Percentiles rank a stretch among this genome's conserved stretches.
These are phyloP conservation scores for Verasper variegatus DNA, from an alignment of 2,113 vertebrate species.

Conservation along the genomic window DNA sequence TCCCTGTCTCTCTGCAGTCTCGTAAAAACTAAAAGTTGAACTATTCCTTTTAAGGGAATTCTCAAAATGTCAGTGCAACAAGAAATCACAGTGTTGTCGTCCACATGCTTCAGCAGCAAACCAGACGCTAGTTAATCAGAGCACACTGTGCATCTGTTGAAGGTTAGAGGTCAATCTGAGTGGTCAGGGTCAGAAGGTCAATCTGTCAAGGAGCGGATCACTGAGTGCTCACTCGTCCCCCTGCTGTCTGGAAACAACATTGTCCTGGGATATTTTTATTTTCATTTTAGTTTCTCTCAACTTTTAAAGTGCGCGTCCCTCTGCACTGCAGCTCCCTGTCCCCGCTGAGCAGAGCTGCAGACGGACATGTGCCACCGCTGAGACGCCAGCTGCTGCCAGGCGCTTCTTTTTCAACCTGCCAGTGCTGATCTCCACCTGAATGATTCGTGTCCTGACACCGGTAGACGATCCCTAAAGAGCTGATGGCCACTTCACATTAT, in stretches of 20 bases:
- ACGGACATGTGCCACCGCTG: slow-evolving; percentile 23
- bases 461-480: neutral
- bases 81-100: too few relatives aligned
- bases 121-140: slow-evolving; percentile 1
- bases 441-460: neutral
- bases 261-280: neutral
- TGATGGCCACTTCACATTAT: neutral
- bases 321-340: neutral
- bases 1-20: too few relatives aligned
- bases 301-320: neutral
- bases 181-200: slow-evolving; percentile 16
- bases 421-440: neutral
- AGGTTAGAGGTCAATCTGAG: slow-evolving; percentile 42
- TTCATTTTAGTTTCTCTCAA: neutral
- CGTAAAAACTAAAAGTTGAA: neutral
- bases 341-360: neutral
- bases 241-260: neutral
- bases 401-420: neutral
- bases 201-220: slow-evolving; percentile 11
- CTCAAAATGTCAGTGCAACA: too few relatives aligned
- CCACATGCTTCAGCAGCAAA: too few relatives aligned
- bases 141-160: slow-evolving; percentile 5
- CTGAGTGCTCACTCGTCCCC: neutral
- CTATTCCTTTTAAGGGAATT: neutral
- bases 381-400: slow-evolving; percentile 9